A percentile compares a stretch with the other conserved stretches of the same genome.
Evolutionary conservation across 92 coral and sea anemone species (phyloP).

Genomic region (Porites divaricata): DNA sequence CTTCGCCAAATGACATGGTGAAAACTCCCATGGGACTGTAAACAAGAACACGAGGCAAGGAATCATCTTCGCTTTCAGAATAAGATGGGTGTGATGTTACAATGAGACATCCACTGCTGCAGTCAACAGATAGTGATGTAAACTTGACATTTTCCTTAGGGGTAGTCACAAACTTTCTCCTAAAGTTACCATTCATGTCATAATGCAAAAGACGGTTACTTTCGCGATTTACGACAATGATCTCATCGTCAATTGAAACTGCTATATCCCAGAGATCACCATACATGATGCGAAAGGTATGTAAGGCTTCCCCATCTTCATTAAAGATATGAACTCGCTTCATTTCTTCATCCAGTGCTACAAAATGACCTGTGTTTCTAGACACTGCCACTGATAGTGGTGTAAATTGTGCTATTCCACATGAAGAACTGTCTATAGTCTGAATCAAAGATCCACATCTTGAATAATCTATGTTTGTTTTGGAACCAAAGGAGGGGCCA

Average conservation of each 20-base stretch:
- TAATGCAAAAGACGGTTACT: conserved; percentile 50
- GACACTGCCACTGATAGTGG: conserved; percentile 44
- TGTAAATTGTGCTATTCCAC: conserved; percentile 11
- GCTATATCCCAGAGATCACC: conserved; percentile 57
- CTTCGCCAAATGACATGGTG: conserved; percentile 28
- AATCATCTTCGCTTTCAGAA: conserved; percentile 2
- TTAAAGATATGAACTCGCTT: conserved; percentile 41
- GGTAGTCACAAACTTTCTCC: conserved; percentile 21
- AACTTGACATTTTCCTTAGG: conserved; percentile 44
- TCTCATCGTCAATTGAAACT: conserved; percentile 33
- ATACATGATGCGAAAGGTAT: conserved; percentile 33
- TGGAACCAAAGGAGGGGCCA: not conserved
- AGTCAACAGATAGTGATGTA: conserved; percentile 43
- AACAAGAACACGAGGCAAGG: conserved; percentile 22
- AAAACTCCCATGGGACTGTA: conserved; percentile 27
- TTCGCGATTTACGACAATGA: conserved; percentile 46
- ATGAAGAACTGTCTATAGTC: conserved; percentile 14
- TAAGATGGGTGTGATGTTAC: conserved; percentile 28
- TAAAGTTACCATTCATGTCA: conserved; percentile 41
- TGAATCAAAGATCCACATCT: conserved; percentile 31
- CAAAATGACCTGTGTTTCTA: conserved; percentile 33
- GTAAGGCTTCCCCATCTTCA: conserved; percentile 24
- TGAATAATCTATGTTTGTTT: not conserved
- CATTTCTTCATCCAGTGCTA: conserved; percentile 35
- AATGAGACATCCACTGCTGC: conserved; percentile 25